Base-by-base conservation (phyloP, 2,797 vertebrate genomes). In the Arnoldichthys spilopterus region DNA sequence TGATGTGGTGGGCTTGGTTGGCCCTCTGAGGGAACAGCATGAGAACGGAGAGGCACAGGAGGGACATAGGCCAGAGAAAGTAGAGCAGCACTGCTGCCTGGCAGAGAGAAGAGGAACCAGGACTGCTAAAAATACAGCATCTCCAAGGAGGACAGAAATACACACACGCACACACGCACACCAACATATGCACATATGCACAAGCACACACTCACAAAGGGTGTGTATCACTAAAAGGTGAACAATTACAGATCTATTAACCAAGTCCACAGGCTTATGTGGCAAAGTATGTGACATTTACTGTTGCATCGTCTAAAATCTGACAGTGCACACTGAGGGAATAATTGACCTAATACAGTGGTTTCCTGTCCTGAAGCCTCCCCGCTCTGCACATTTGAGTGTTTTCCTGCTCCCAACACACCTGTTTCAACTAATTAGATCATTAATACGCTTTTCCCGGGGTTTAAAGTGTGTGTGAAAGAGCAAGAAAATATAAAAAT, bases 61-160 rank as follows among this genome's bases (percentile, higher is more conserved):
- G 77, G 76, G 69, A 82, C 66, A 76, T 89, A 91, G 92, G 88
- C 91, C 92, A 89, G 84, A 86, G 86, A 93, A 94, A 93, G 85
- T 94, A 86, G 93, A 93, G 91, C 93, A 94, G 72, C 78, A 11
- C 91, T 92, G 92, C 91, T 62, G 59, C 59, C 90, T 91, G 91
- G 92, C 70, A 70, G 88, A 90, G 88, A 90, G 91, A 86, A 87
- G 89, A 90, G 70, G 54, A 93, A 92, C 86, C 86, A 90, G 91
- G 93, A 86, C 91, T 90, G 88, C 93, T 94, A 94, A 93, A 94
- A 94, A 94, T 94, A 94, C 87, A 84, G 76, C 8, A 90, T 94
- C 93, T 94, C 93, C 72, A 89, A 93, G 93, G 93, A 93, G 91
- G 90, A 88, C 90, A 88, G 86, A 91, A 93, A 93, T 93, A 93